These are phyloP conservation scores for Podabrus alpinus DNA, from an alignment of 2,888 invertebrate genomes.

Conservation along the genomic window DNA sequence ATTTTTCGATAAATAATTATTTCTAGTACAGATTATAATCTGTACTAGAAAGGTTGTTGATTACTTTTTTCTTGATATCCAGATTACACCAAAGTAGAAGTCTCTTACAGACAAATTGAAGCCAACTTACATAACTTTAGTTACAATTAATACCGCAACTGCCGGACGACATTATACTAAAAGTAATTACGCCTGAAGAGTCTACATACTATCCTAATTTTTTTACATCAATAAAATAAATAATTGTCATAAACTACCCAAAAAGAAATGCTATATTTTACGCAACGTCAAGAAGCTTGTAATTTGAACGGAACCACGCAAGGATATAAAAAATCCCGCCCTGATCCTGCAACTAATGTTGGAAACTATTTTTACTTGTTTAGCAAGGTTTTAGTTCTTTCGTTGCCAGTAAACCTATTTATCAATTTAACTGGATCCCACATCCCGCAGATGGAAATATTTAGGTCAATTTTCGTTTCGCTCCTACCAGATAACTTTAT, in stretches of 20 bases:
- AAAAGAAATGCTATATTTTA: not conserved
- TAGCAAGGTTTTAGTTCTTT: constrained; percentile 15
- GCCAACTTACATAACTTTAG: too few relatives aligned
- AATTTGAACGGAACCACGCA: constrained; percentile 5
- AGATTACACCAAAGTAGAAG: too few relatives aligned
- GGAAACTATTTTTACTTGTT: constrained; percentile 14
- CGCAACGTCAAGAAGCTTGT: not conserved
- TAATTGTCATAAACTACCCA: not conserved
- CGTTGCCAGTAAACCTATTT: constrained; percentile 10
- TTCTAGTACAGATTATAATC: too few relatives aligned
- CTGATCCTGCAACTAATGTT: constrained; percentile 20
- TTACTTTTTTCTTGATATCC: too few relatives aligned
- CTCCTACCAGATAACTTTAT: not conserved
- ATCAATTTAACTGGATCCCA: constrained; percentile 18
- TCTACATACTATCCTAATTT: too few relatives aligned
- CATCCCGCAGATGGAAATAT: constrained; percentile 8
- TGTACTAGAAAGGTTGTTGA: too few relatives aligned
- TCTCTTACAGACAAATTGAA: too few relatives aligned
- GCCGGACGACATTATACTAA: too few relatives aligned
- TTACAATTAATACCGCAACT: too few relatives aligned
- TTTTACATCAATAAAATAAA: not conserved
- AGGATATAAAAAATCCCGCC: constrained; percentile 15
- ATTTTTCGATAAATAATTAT: too few relatives aligned
- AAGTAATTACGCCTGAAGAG: too few relatives aligned
- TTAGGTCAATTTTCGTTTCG: constrained; percentile 10